phyloP scores from a whole-genome alignment of 2,888 invertebrate species.

The Timema podura region DNA sequence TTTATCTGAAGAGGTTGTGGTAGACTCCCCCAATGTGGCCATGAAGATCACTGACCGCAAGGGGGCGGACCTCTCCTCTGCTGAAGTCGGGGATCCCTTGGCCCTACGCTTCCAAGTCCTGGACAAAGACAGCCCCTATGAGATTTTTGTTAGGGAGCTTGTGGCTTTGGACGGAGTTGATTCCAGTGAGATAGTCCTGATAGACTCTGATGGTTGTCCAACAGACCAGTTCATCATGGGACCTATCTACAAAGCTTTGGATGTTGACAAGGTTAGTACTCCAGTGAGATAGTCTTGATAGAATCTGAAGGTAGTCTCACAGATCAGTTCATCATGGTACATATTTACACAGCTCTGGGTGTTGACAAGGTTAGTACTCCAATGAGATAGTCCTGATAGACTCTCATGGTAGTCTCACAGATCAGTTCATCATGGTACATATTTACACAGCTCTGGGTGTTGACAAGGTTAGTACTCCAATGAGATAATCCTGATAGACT shows the following conservation, averaged over 20 bases:
- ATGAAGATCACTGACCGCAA: slow-evolving; percentile 88
- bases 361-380: too few species aligned
- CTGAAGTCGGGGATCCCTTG: slow-evolving; percentile 89
- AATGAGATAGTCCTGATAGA: too few species aligned
- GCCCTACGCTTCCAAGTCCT: slow-evolving; percentile 88
- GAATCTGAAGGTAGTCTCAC: too few species aligned
- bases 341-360: too few species aligned
- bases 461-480: too few species aligned
- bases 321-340: too few species aligned
- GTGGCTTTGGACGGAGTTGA: slow-evolving; percentile 93
- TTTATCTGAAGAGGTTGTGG: slow-evolving; percentile 84
- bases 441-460: too few species aligned
- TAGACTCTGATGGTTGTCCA: slow-evolving; percentile 88
- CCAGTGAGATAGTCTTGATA: too few species aligned
- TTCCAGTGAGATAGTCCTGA: slow-evolving; percentile 86
- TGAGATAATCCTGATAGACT: too few species aligned
- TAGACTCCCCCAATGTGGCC: slow-evolving; percentile 90
- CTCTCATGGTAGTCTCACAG: too few species aligned
- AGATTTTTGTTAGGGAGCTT: slow-evolving; percentile 90
- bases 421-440: too few species aligned
- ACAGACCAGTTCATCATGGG: slow-evolving; percentile 94
- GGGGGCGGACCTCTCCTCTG: slow-evolving; percentile 78
- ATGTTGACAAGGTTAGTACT: too few species aligned
- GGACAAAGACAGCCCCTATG: slow-evolving; percentile 89
- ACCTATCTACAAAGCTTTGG: slow-evolving; percentile 77